Conservation (phyloP, 1,140 invertebrate genomes). For the Dendrolimus kikuchii region DNA sequence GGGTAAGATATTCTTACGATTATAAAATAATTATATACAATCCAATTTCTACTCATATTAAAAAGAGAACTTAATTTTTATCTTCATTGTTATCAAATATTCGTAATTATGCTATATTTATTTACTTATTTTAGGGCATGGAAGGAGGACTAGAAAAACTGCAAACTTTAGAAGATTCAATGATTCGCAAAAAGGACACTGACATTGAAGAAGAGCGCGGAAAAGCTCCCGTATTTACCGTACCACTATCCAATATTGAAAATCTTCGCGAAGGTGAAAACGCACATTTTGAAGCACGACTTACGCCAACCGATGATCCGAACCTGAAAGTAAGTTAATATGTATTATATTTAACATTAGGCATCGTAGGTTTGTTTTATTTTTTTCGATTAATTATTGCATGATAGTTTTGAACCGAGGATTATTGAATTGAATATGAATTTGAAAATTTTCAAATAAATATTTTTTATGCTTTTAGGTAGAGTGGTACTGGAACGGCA, state of each 20-base stretch:
- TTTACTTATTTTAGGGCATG: constrained; percentile 81
- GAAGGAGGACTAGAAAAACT: constrained; percentile 94
- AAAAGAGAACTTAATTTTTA: not conserved
- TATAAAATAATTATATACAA: constrained; percentile 4
- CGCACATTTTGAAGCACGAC: constrained; percentile 94
- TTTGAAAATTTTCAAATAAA: constrained; percentile 5
- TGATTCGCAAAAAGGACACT: constrained; percentile 81
- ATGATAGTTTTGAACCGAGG: too few relatives aligned
- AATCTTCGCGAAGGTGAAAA: constrained; percentile 91
- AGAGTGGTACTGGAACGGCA: constrained; percentile 96
- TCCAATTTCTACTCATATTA: not conserved
- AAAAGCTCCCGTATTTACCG: constrained; percentile 92
- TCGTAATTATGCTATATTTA: too few relatives aligned
- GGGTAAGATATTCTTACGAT: constrained; percentile 70
- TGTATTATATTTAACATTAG: too few relatives aligned
- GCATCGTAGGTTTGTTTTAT: too few relatives aligned
- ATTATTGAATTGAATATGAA: too few relatives aligned
- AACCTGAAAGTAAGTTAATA: constrained; percentile 82
- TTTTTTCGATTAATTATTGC: too few relatives aligned
- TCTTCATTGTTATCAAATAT: not conserved
- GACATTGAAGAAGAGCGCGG: constrained; percentile 80
- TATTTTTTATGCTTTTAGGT: constrained; percentile 71
- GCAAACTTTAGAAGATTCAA: constrained; percentile 91
- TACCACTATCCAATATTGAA: constrained; percentile 90
- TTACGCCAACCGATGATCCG: constrained; percentile 95